These are phyloP conservation scores for Phoenicopterus ruber DNA, from an alignment of 2,113 vertebrate genomes.

Conservation along the genomic window DNA sequence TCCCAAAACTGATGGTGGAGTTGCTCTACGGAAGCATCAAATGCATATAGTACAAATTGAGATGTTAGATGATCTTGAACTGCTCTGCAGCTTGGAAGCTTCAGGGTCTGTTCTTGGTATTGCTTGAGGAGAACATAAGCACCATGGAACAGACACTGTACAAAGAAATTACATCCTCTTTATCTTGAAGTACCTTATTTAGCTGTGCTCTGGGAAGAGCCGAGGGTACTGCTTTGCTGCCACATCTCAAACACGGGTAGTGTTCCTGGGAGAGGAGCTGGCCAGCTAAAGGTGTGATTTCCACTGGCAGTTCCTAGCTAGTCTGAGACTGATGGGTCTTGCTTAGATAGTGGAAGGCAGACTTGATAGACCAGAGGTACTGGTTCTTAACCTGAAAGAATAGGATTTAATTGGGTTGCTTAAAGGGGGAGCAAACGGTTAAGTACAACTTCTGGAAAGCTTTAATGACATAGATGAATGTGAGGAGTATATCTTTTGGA, in stretches of 20 bases:
- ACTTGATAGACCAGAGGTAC: not conserved
- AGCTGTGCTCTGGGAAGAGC: not conserved
- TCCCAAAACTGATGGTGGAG: not conserved
- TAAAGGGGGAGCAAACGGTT: not conserved
- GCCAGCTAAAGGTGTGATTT: not conserved
- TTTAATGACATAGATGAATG: not conserved
- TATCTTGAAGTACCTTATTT: not conserved
- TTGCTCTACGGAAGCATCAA: not conserved
- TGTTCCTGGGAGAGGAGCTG: not conserved
- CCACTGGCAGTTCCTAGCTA: not conserved
- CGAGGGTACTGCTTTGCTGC: not conserved
- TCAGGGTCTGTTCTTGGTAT: not conserved
- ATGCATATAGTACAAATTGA: not conserved
- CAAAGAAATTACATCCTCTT: not conserved
- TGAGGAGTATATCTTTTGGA: not conserved
- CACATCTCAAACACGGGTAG: rapidly evolving
- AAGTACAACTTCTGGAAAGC: not conserved
- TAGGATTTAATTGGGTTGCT: not conserved
- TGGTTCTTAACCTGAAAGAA: not conserved
- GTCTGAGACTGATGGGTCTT: not conserved
- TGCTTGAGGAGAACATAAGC: not conserved
- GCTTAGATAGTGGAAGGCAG: not conserved
- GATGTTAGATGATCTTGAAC: not conserved
- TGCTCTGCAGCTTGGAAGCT: not conserved
- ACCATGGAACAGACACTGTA: not conserved